Conservation (phyloP, 2,797 vertebrate genomes). For the Pseudochromis fuscus region DNA sequence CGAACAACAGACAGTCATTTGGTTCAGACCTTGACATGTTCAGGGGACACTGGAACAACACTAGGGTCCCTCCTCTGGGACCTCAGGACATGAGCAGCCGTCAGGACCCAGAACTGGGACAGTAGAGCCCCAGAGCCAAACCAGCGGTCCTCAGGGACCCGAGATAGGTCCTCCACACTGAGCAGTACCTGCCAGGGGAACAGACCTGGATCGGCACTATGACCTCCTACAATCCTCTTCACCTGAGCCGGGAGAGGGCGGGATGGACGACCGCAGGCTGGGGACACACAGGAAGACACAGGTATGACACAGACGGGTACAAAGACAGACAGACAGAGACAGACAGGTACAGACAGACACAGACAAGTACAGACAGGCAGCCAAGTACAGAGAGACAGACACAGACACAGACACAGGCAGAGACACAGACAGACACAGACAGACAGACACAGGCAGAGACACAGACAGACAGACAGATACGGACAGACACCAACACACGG, state of each 20-base stretch:
- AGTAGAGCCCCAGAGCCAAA: conserved; percentile 95
- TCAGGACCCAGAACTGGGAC: conserved; percentile 92
- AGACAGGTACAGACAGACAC: rapidly evolving
- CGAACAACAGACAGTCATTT: too few relatives aligned
- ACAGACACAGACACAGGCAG: too few relatives aligned
- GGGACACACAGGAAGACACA: not conserved
- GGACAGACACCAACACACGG: too few relatives aligned
- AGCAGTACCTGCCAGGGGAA: conserved; percentile 98
- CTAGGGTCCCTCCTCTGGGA: conserved; percentile 92
- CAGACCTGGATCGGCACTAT: conserved; percentile 86
- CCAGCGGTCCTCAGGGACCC: conserved; percentile 93
- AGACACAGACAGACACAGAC: too few relatives aligned
- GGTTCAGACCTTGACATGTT: conserved; percentile 84
- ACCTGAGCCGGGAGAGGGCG: conserved; percentile 85
- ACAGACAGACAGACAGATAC: too few relatives aligned
- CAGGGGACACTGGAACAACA: conserved; percentile 87
- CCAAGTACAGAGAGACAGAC: too few relatives aligned
- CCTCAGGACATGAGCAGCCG: conserved; percentile 92
- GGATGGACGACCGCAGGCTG: conserved; percentile 90
- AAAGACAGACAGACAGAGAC: rapidly evolving
- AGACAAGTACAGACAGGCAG: not conserved
- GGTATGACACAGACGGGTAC: too few relatives aligned
- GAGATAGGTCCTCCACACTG: conserved; percentile 91
- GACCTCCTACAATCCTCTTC: conserved; percentile 94
- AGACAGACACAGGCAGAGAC: too few relatives aligned